phyloP scores from a whole-genome alignment of 2,113 vertebrate genomes.

The Semicossyphus pulcher region DNA sequence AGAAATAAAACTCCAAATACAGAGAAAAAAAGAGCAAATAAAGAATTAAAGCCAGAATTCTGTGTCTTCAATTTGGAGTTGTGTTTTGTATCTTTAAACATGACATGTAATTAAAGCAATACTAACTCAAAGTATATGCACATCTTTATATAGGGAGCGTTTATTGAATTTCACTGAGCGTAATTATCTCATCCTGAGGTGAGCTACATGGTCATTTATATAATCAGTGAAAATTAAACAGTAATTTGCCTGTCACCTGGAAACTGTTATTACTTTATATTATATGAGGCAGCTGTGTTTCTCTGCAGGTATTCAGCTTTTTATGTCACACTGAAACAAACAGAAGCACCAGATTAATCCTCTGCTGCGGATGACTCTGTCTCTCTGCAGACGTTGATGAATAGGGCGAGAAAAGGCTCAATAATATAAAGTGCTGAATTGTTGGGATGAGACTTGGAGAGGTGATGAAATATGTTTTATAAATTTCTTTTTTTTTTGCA shows the following conservation, averaged over 20 bases:
- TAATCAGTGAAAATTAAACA: conserved; percentile 20
- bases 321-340: conserved; percentile 18
- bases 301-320: conserved; percentile 25
- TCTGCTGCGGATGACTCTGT: conserved; percentile 38
- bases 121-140: background rate
- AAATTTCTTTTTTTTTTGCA: conserved; percentile 25
- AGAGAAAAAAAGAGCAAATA: too few relatives aligned
- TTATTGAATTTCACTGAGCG: conserved; percentile 6
- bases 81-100: background rate
- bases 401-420: conserved; percentile 41
- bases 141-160: conserved; percentile 7
- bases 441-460: conserved; percentile 14
- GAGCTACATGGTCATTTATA: conserved; percentile 11
- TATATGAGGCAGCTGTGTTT: background rate
- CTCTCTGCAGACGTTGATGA: conserved; percentile 55
- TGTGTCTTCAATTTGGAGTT: background rate
- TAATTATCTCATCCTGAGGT: conserved; percentile 12
- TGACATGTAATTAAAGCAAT: background rate
- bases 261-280: conserved; percentile 3
- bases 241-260: conserved; percentile 1
- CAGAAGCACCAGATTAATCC: conserved; percentile 15
- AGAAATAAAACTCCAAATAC: too few relatives aligned
- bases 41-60: too few relatives aligned
- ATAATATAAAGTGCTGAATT: conserved; percentile 45
- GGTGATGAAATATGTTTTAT: conserved; percentile 44